A percentile compares a stretch with the other conserved stretches of the same genome.
phyloP scores from a whole-genome alignment of 2,797 vertebrate species.

The Brachymystax lenok region DNA sequence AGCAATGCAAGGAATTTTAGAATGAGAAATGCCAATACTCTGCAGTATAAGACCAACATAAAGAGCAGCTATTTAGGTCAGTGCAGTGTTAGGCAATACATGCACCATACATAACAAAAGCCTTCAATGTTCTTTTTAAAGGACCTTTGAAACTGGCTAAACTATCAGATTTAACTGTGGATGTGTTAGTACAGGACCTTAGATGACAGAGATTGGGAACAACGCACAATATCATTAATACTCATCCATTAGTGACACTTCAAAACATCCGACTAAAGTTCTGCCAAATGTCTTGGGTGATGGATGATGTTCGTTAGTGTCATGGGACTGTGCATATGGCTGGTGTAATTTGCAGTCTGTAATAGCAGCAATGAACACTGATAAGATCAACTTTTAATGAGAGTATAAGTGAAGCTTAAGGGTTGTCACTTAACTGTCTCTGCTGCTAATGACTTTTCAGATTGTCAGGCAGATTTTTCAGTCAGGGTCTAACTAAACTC shows the following conservation, averaged over 20 bases:
- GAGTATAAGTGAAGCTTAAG: constrained; percentile 74
- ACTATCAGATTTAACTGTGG: constrained; percentile 47
- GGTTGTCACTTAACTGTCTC: constrained; percentile 66
- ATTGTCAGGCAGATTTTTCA: constrained; percentile 66
- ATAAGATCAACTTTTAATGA: constrained; percentile 77
- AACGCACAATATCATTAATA: constrained; percentile 68
- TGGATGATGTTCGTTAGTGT: constrained; percentile 67
- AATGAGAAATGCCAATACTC: background rate
- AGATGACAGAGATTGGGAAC: constrained; percentile 61
- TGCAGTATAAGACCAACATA: background rate
- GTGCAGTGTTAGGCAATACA: background rate
- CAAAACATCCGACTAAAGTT: constrained; percentile 72
- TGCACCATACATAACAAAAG: background rate
- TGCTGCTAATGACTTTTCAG: constrained; percentile 68
- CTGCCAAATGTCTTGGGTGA: constrained; percentile 67
- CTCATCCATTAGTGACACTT: constrained; percentile 62
- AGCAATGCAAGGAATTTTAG: background rate
- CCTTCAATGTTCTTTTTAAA: background rate
- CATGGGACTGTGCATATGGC: constrained; percentile 71
- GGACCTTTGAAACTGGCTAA: constrained; percentile 47
- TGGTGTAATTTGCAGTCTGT: constrained; percentile 69
- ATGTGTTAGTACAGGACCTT: constrained; percentile 60
- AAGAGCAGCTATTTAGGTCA: background rate
- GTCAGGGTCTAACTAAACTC: constrained; percentile 63
- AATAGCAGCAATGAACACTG: constrained; percentile 61